Percentiles rank a stretch among this genome's conserved stretches.
These are phyloP conservation scores for Nematolebias whitei DNA, from an alignment of 2,113 vertebrate genomes.

Conservation along the genomic window DNA sequence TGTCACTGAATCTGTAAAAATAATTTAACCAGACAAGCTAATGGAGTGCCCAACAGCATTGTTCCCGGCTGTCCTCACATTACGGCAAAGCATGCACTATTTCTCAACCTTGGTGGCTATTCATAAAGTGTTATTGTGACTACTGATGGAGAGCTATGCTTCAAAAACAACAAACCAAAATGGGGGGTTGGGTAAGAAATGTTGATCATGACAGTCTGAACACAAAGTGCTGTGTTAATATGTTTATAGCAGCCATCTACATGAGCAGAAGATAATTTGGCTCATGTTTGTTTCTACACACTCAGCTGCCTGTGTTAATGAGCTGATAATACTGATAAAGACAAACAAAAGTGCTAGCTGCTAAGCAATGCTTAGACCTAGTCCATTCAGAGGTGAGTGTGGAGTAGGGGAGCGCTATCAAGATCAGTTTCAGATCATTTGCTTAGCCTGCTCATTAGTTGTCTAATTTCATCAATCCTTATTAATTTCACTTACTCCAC, in stretches of 20 bases:
- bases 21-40: slow-evolving; percentile 49
- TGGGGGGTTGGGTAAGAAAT: neutral
- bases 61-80: slow-evolving; percentile 29
- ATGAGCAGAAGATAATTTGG: slow-evolving; percentile 6
- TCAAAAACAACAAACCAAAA: slow-evolving; percentile 3
- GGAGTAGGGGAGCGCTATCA: slow-evolving; percentile 13
- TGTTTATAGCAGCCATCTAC: slow-evolving; percentile 17
- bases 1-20: slow-evolving; percentile 57
- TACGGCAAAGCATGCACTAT: slow-evolving; percentile 4
- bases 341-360: slow-evolving; percentile 17
- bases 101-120: slow-evolving; percentile 27
- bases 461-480: slow-evolving; percentile 28
- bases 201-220: neutral
- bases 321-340: slow-evolving; percentile 35
- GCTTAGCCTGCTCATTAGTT: slow-evolving; percentile 48
- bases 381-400: slow-evolving; percentile 23
- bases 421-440: slow-evolving; percentile 48
- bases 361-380: slow-evolving; percentile 20
- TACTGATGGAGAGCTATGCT: neutral
- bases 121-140: slow-evolving; percentile 31
- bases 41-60: slow-evolving; percentile 37
- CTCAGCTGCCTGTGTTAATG: slow-evolving; percentile 30
- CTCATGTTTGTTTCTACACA: slow-evolving; percentile 28
- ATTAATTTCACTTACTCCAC: slow-evolving; percentile 32
- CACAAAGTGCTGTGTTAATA: neutral